Base-by-base conservation (phyloP, 2,797 vertebrate genomes). In the Tinamus major region DNA sequence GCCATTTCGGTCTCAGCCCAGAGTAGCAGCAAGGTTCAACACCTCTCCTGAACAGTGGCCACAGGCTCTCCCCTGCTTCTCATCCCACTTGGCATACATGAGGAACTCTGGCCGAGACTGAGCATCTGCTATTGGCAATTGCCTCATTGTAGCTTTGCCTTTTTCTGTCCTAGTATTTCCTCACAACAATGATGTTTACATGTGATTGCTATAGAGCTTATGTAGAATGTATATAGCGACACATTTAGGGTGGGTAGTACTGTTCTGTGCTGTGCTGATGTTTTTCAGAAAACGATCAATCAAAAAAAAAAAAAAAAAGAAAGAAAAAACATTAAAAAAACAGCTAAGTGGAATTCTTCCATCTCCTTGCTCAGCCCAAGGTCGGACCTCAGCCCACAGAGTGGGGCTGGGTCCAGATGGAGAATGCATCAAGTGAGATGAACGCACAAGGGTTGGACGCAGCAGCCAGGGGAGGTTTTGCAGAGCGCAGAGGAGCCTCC, bases 141-240 rank as follows among this genome's bases (percentile, higher is more conserved):
- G 97, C 96, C 97, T 98, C 97, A 85, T 96, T 95, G 96, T 98
- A 98, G 98, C 97, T 97, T 96, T 98, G 97, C 97, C 97, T 98
- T 97, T 97, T 96, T 97, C 97, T 97, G 97, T 98, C 97, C 97
- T 98, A 94, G 97, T 97, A 95, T 98, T 97, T 97, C 97, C 97
- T 98, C 97, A 97, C 95, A 92, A 97, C 92, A 53, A 96, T 97
- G 97, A 98, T 98, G 98, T 98, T 98, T 98, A 98, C 97, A 97
- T 97, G 98, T 98, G 97, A 98, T 97, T 97, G 97, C 97, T 98
- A 97, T 98, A 96, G 96, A 96, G 97, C 98, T 98, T 98, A 96
- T 90, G 95, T 98, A 97, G 96, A 97, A 97, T 94, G 95, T 97
- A 97, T 95, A 96, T 97, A 96, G 97, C 96, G 37, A 89, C 97